Percentiles rank a stretch among this genome's conserved stretches.
Evolutionary conservation across 2,888 invertebrate species (phyloP).

Genomic region (Dinocampus coccinellae): DNA sequence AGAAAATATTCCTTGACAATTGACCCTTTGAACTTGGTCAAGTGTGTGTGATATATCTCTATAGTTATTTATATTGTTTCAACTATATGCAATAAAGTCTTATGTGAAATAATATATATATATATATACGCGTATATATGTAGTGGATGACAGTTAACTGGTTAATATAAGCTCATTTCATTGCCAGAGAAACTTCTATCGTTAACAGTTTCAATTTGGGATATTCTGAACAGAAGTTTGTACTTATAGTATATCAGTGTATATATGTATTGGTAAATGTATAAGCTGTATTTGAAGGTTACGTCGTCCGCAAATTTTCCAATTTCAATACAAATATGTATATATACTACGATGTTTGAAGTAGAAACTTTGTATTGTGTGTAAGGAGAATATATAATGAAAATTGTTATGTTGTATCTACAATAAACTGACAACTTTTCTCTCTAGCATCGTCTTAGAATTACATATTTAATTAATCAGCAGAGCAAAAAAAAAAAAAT

Average conservation of each 20-base stretch:
- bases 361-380: background rate
- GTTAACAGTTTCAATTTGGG: conserved; percentile 16
- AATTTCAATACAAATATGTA: background rate
- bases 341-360: background rate
- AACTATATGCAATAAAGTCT: background rate
- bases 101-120: background rate
- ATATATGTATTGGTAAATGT: background rate
- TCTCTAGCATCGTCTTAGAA: no score
- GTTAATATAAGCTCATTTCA: conserved; percentile 25
- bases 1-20: background rate
- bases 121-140: background rate
- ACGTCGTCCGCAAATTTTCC: conserved; percentile 11
- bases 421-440: background rate
- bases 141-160: conserved; percentile 29
- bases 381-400: background rate
- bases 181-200: conserved; percentile 23
- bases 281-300: conserved; percentile 20
- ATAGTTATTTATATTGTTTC: background rate
- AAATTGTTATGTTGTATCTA: background rate
- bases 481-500: no score
- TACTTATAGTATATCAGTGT: background rate
- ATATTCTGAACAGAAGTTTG: conserved; percentile 20
- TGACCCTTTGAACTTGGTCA: conserved; percentile 33
- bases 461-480: no score
- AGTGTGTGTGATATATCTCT: conserved; percentile 32